Evolutionary conservation across 1,140 invertebrate genomes (phyloP).

Genomic region (Leptinotarsa undecemlineata): DNA sequence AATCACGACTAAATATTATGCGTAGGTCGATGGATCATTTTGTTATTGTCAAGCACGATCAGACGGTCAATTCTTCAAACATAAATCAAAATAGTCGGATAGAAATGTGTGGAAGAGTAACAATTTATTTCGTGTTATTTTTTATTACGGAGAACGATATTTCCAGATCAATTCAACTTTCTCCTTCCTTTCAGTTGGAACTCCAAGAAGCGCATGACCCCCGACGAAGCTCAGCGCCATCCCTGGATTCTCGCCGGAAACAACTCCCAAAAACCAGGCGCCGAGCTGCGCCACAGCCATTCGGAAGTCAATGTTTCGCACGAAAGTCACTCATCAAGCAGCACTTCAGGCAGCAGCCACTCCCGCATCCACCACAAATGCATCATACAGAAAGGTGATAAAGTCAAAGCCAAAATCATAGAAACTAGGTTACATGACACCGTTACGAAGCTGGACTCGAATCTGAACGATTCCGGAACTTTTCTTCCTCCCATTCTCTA

Average conservation of each 20-base stretch:
- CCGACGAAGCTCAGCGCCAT: conserved; percentile 82
- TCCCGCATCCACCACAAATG: conserved; percentile 47
- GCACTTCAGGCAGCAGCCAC: conserved; percentile 49
- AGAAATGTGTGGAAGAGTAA: too few species aligned
- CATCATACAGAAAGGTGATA: conserved; percentile 46
- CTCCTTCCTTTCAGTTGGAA: conserved; percentile 78
- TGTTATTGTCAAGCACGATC: too few species aligned
- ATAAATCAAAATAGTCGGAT: too few species aligned
- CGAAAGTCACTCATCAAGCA: conserved; percentile 49
- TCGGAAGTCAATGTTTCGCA: conserved; percentile 53
- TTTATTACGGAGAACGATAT: neutral
- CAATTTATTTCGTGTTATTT: neutral
- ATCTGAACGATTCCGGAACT: conserved; percentile 68
- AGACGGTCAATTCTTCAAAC: too few species aligned
- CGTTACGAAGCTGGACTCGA: conserved; percentile 57
- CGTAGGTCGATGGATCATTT: too few species aligned
- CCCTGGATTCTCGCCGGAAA: conserved; percentile 66
- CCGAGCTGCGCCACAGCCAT: conserved; percentile 52
- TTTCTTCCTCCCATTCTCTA: conserved; percentile 68
- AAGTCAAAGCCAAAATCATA: conserved; percentile 52
- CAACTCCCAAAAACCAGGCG: conserved; percentile 34
- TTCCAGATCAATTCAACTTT: neutral
- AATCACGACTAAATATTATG: too few species aligned
- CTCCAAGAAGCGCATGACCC: conserved; percentile 88
- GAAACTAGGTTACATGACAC: conserved; percentile 50